Evolutionary conservation across 2,113 vertebrate species (phyloP).

Genomic region (Peromyscus californicus): DNA sequence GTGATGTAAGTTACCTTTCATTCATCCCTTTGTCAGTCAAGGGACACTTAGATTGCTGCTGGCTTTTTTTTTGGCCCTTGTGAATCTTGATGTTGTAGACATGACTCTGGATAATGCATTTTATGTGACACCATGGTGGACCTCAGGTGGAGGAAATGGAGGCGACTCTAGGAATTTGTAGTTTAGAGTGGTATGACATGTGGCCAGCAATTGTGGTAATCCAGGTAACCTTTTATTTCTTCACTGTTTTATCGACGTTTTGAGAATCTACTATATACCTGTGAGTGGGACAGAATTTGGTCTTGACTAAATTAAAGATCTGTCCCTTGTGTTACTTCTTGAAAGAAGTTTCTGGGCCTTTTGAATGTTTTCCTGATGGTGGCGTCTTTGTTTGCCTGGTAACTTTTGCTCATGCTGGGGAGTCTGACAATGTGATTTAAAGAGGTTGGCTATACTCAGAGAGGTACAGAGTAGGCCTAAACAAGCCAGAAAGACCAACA

Average conservation of each 20-base stretch:
- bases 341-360: background rate
- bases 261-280: background rate
- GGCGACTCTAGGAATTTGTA: background rate
- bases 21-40: background rate
- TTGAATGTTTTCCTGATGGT: background rate
- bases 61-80: background rate
- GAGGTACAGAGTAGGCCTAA: background rate
- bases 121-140: background rate
- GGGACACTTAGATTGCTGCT: background rate
- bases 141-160: background rate
- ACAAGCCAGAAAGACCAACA: background rate
- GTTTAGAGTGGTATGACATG: background rate
- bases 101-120: background rate
- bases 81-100: background rate
- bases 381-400: slow-evolving; percentile 13
- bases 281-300: background rate
- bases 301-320: background rate
- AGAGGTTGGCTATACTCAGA: background rate
- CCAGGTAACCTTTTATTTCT: background rate
- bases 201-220: background rate
- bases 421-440: background rate
- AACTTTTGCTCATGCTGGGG: background rate
- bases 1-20: background rate
- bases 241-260: background rate
- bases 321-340: background rate